Evolutionary conservation across 1,140 invertebrate genomes (phyloP).

Genomic region (Cyclargus thomasi): DNA sequence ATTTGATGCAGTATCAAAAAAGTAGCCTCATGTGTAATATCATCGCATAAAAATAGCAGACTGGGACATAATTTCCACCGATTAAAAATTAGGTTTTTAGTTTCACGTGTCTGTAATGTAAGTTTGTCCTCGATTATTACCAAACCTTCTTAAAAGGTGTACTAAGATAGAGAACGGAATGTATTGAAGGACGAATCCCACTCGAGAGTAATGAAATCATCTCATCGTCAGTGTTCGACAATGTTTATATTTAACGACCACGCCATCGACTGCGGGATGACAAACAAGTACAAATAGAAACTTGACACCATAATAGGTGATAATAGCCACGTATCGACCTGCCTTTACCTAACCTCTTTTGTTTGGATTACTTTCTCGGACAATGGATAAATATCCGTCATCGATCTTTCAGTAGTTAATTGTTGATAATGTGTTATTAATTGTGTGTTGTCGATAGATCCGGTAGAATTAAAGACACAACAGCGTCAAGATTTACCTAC

Average conservation of each 20-base stretch:
- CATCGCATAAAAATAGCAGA: no score
- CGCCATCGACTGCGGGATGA: slow-evolving; percentile 2
- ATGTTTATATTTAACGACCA: slow-evolving; percentile 12
- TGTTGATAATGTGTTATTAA: not conserved
- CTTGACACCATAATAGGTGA: slow-evolving; percentile 36
- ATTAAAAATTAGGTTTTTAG: no score
- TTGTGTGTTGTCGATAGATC: not conserved
- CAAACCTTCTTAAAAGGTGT: not conserved
- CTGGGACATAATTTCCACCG: no score
- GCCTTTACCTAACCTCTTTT: slow-evolving; percentile 20
- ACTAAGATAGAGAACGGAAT: not conserved
- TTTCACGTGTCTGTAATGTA: no score
- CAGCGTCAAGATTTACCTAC: no score
- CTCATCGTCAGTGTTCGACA: not conserved
- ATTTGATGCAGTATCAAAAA: no score
- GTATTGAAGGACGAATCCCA: not conserved
- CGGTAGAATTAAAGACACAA: no score
- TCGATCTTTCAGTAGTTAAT: not conserved
- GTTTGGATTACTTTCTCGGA: slow-evolving; percentile 12
- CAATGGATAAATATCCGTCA: slow-evolving; percentile 6
- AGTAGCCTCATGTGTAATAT: no score
- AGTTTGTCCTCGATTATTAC: no score
- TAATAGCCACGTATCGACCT: slow-evolving; percentile 14
- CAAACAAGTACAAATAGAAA: slow-evolving; percentile 26
- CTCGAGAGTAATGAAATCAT: slow-evolving; percentile 9